Base-by-base conservation (phyloP, 2,888 invertebrate genomes). In the Polyommatus iphigenia region DNA sequence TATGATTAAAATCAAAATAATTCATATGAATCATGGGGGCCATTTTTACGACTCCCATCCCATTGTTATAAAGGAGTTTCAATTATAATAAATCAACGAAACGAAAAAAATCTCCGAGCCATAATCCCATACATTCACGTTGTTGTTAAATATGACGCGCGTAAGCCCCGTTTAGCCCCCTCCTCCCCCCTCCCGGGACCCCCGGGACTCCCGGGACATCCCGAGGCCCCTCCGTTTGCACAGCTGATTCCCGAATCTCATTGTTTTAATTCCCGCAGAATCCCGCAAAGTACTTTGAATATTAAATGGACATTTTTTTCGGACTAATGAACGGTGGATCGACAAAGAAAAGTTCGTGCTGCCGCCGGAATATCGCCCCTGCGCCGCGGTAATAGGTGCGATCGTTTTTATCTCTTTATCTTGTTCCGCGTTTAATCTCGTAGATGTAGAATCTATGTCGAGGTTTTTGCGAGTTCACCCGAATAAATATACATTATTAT, bases 261-360 rank as follows among this genome's bases (percentile, higher is more conserved):
- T 81, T 78, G 80, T 79, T 80, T 79, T 80, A 79, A 81, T 81
- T 81, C 79, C 73, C 78, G 77, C 79, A 79, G 77, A 79, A 80
- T 78, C 73, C 78, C 77, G 77, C 76, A 71, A 79, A 81, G 75
- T 79, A 77, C 72, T 81, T 79, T 79, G 78, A 79, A 81, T 77
- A 78, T 79, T 78, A 79, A 80, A 81, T 79, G 79, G 78, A 77
- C 77, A 77, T 78, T 79, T 80, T 80, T 80, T 78, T 76, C 15
- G 57, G 75, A 75, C 78, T 80, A 78, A 79, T 80, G 79, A 78
- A 80, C 75, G 78, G 73, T 76, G 78, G 59, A 78, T 77, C 76
- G 78, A 77, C 77, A 73, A 78, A 78, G 79, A 71, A 71, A 59
- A 78, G 36, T 24, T 24, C 24, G 20, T 10, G 2, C 20, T 67